Conservation (phyloP, 2,888 invertebrate species). For the Dasypogon diadema region DNA sequence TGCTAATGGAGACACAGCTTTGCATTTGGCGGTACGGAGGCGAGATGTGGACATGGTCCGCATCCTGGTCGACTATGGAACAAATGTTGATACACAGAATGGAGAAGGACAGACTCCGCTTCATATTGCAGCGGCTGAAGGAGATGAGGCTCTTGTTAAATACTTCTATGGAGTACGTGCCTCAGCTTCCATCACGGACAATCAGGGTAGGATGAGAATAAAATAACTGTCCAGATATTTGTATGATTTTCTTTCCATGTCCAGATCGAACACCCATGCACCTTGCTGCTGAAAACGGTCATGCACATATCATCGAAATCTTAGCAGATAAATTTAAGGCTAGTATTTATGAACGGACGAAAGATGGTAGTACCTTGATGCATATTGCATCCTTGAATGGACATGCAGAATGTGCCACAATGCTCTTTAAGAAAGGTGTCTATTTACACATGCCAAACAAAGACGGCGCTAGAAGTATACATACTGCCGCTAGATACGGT, state of each 20-base stretch:
- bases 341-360: constrained; percentile 94
- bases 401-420: constrained; percentile 97
- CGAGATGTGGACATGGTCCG: constrained; percentile 94
- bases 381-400: constrained; percentile 98
- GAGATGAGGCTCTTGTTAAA: constrained; percentile 94
- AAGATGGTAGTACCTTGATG: constrained; percentile 98
- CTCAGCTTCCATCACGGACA: constrained; percentile 93
- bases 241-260: too few relatives aligned
- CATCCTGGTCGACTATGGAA: constrained; percentile 92
- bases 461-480: constrained; percentile 93
- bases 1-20: constrained; percentile 90
- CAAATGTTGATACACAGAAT: constrained; percentile 91
- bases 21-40: constrained; percentile 94
- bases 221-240: background rate
- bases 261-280: constrained; percentile 96
- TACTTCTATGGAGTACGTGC: constrained; percentile 96
- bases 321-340: constrained; percentile 98
- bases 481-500: constrained; percentile 96
- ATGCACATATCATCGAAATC: constrained; percentile 94
- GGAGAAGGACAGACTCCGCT: constrained; percentile 94
- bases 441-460: constrained; percentile 99
- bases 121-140: constrained; percentile 95
- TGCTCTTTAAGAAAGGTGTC: constrained; percentile 98
- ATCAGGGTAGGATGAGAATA: constrained; percentile 82
- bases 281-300: constrained; percentile 96